These are phyloP conservation scores for Thamnaconus septentrionalis DNA, from an alignment of 2,113 vertebrate species.

Conservation along the genomic window DNA sequence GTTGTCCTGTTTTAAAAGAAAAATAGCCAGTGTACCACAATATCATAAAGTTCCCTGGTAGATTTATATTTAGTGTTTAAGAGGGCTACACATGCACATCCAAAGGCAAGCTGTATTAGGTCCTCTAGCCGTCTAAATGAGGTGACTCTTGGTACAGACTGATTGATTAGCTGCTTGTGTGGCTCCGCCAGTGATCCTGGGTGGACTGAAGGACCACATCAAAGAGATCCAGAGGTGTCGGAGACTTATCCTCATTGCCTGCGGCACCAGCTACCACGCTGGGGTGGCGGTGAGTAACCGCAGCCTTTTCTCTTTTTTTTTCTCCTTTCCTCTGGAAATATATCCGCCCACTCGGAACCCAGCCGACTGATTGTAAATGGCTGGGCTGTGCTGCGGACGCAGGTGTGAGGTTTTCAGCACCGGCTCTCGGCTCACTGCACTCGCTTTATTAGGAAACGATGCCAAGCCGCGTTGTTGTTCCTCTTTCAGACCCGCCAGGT, in stretches of 20 bases:
- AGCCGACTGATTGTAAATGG: background rate
- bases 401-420: slow-evolving; percentile 5
- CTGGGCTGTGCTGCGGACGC: slow-evolving; percentile 7
- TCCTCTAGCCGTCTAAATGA: slow-evolving; percentile 11
- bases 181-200: slow-evolving; percentile 84
- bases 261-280: slow-evolving; percentile 96
- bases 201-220: slow-evolving; percentile 96
- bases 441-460: slow-evolving; percentile 19
- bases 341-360: too few species aligned
- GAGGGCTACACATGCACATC: too few species aligned
- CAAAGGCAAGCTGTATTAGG: too few species aligned
- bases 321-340: too few species aligned
- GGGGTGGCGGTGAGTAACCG: slow-evolving; percentile 90
- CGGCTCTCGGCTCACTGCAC: slow-evolving; percentile 1
- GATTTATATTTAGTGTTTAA: too few species aligned
- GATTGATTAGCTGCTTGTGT: slow-evolving; percentile 19
- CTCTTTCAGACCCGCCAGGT: slow-evolving; percentile 91
- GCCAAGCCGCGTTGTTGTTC: slow-evolving; percentile 20
- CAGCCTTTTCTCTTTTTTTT: background rate
- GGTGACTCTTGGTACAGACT: slow-evolving; percentile 10
- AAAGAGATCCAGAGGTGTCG: slow-evolving; percentile 98
- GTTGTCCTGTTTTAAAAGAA: too few species aligned
- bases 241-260: slow-evolving; percentile 94
- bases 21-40: too few species aligned
- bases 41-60: too few species aligned